Evolutionary conservation across 1,140 invertebrate genomes (phyloP).

Genomic region (Drosophila mayri): DNA sequence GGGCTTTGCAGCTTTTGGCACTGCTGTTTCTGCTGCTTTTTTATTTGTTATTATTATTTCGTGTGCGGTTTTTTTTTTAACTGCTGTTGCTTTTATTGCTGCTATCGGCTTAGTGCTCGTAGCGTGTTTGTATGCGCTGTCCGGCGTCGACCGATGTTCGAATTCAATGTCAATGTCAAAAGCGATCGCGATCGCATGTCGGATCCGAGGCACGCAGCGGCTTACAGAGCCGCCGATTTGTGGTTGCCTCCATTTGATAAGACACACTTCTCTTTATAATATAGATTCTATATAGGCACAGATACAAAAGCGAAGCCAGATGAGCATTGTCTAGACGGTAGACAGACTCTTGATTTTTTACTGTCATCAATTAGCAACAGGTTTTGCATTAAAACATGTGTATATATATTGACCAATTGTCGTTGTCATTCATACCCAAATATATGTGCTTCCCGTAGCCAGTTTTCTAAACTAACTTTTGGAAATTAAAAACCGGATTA

Average conservation of each 20-base stretch:
- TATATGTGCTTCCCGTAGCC: not conserved
- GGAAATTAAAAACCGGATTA: not conserved
- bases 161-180: slow-evolving; percentile 79
- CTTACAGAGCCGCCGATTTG: slow-evolving; percentile 30
- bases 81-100: slow-evolving; percentile 6
- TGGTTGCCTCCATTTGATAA: slow-evolving; percentile 37
- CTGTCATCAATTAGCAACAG: slow-evolving; percentile 6
- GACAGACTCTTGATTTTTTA: slow-evolving; percentile 25
- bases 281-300: slow-evolving; percentile 3
- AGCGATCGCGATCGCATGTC: slow-evolving; percentile 68
- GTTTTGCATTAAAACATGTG: slow-evolving; percentile 6
- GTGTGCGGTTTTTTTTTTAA: slow-evolving; percentile 5
- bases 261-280: not conserved
- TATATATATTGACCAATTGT: not conserved
- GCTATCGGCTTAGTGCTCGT: not conserved
- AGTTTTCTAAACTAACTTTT: slow-evolving; percentile 6
- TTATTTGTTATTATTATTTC: slow-evolving; percentile 18
- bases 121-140: slow-evolving; percentile 38
- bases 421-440: slow-evolving; percentile 8
- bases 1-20: not conserved
- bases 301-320: slow-evolving; percentile 1
- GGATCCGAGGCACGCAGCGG: slow-evolving; percentile 52
- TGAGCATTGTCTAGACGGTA: slow-evolving; percentile 20
- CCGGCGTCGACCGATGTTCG: slow-evolving; percentile 38
- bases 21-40: slow-evolving; percentile 12